Conservation (phyloP, 1,140 invertebrate species). For the Procambarus clarkii region DNA sequence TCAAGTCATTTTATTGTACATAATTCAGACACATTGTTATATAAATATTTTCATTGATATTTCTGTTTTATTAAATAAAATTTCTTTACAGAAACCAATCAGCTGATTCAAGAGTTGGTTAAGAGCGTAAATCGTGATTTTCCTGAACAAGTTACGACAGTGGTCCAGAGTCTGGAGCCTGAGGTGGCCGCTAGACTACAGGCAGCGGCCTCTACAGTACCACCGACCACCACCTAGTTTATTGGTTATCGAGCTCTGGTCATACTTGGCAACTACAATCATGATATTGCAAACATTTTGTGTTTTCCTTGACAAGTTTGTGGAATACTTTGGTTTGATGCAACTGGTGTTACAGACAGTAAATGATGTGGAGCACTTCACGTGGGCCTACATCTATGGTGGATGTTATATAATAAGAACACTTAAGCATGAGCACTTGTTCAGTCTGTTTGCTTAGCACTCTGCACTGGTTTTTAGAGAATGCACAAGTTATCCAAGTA, state of each 20-base stretch:
- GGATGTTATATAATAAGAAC: background rate
- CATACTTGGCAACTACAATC: background rate
- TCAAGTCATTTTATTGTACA: too few relatives aligned
- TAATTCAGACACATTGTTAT: too few relatives aligned
- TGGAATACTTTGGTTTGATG: background rate
- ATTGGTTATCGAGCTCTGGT: background rate
- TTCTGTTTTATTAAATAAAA: too few relatives aligned
- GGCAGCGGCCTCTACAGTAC: constrained; percentile 23
- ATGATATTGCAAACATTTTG: background rate
- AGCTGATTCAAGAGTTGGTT: constrained; percentile 76
- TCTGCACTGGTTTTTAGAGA: constrained; percentile 3
- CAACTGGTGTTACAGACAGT: background rate
- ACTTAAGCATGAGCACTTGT: background rate
- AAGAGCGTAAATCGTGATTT: constrained; percentile 80
- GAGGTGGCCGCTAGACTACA: constrained; percentile 48
- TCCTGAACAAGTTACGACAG: constrained; percentile 78
- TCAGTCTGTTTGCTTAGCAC: background rate
- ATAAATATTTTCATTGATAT: too few relatives aligned
- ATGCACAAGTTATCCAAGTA: background rate
- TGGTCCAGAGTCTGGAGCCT: constrained; percentile 49
- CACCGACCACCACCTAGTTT: constrained; percentile 29
- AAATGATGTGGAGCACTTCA: background rate
- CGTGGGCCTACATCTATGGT: background rate
- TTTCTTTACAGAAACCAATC: constrained; percentile 76
- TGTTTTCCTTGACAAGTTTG: background rate